Evolutionary conservation across 2,113 vertebrate genomes (phyloP), one percentile per base, ranked within the genome.

Genomic region (Pseudolaguvia tuberculata): DNA sequence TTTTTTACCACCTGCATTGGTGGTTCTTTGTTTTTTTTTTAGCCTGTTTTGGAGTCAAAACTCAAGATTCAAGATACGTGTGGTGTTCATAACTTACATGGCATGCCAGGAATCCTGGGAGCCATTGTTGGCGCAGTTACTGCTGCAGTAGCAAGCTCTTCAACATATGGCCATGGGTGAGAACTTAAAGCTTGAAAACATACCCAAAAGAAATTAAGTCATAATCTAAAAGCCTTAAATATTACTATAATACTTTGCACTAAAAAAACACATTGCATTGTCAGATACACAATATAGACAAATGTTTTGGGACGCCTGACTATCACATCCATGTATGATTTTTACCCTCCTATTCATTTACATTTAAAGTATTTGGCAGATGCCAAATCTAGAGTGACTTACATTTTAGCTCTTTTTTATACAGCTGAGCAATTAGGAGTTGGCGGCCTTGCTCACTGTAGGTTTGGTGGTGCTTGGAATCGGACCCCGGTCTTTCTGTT

Each of bases 31-130:
- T 8, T 21, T 39, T 21, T 39, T 65, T 39, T 45, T 2, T 83
- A 99, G 96, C 94, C 96, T 0, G 0, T 92, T 75, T 78, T 98
- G 25, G 82, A 85, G 72, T 83, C 86, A 0, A 96, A 90, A 83
- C 84, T 96, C 81, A 94, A 93, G 83, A 87, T 89, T 70, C 94
- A 94, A 78, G 96, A 99, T 87, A 92, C 93, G 0, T 96, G 94
- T 1, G 94, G 95, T 0, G 86, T 99, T 4, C 92, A 96, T 89
- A 97, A 97, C 29, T 83, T 90, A 31, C 96, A 99, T 0, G 95
- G 95, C 45, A 92, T 99, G 89, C 95, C 96, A 0, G 96, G 95
- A 0, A 0, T 96, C 13, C 85, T 98, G 81, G 96, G 96, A 0
- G 89, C 92, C 2, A 76, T 96, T 0, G 87, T 97, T 68, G 96